Evolutionary conservation across 2,113 vertebrate species (phyloP), one percentile per base, ranked within the genome.

Genomic region (Harpagus bidentatus): DNA sequence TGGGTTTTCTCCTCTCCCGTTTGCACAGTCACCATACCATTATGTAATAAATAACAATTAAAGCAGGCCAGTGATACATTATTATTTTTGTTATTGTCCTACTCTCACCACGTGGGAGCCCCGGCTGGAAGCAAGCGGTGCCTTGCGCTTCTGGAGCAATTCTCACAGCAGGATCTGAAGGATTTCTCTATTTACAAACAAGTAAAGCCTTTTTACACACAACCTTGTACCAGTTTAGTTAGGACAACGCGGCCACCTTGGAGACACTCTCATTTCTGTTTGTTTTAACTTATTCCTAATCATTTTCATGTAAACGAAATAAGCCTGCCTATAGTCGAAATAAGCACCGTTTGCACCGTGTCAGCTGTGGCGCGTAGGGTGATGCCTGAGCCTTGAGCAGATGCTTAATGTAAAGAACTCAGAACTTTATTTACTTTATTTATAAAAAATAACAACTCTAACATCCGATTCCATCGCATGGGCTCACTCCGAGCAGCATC

Each of bases 181-280:
- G 90, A 81, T 88, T 81, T 82, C 92, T 95, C 62, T 80, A 17
- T 83, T 91, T 82, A 73, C 88, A 58, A 73, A 86, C 73, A 81
- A 91, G 42, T 2, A 47, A 73, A 94, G 76, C 78, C 58, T 88
- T 71, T 82, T 79, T 16, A 47, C 92, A 73, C 40, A 21, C 17
- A 36, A 73, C 79, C 87, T 90, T 82, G 78, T 52, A 16, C 85
- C 48, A 21, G 19, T 62, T 84, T 20, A 3, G 69, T 12, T 18
- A 32, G 91, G 91, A 71, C 67, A 70, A 70, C 2, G 65, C 7
- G 13, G 80, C 76, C 26, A 26, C 82, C 95, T 83, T 15, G 47
- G 79, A 86, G 88, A 67, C 61, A 9, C 66, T 71, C 90, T 70
- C n/a, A 7, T 78, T 92, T 61, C 72, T 84, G 45, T 84, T 93